phyloP scores from a whole-genome alignment of 1,140 invertebrate genomes.

The Trichogramma pretiosum region DNA sequence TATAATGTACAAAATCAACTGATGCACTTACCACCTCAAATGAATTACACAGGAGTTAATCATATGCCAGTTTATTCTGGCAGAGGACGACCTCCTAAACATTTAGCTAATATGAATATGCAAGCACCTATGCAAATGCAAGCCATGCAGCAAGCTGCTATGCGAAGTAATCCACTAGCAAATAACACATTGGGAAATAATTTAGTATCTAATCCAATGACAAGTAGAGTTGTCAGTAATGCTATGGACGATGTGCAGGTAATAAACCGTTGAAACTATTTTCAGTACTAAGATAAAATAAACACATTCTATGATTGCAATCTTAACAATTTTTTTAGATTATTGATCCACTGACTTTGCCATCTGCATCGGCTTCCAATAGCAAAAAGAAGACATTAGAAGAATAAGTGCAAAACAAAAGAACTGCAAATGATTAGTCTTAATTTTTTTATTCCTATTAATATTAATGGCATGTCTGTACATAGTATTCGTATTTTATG shows the following conservation, averaged over 20 bases:
- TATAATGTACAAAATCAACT: constrained; percentile 2
- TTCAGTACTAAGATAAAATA: too few species aligned
- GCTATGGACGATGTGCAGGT: too few species aligned
- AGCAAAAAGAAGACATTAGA: constrained; percentile 14
- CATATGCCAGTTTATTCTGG: constrained; percentile 17
- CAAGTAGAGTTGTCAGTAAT: too few species aligned
- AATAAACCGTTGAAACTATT: too few species aligned
- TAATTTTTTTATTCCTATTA: constrained; percentile 19
- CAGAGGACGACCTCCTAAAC: constrained; percentile 16
- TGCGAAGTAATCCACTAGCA: too few species aligned
- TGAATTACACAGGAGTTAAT: constrained; percentile 13
- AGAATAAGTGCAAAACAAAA: constrained; percentile 11
- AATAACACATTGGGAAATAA: too few species aligned
- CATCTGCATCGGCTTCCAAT: constrained; percentile 13
- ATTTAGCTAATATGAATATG: constrained; percentile 3
- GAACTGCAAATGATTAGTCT: constrained; percentile 7
- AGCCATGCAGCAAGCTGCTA: background rate
- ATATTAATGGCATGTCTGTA: constrained; percentile 15
- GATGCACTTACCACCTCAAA: constrained; percentile 6
- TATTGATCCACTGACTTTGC: too few species aligned
- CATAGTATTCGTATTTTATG: constrained; percentile 17
- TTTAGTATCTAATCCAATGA: too few species aligned
- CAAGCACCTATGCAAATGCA: background rate
- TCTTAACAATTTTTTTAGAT: too few species aligned
- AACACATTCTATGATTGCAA: too few species aligned